phyloP scores from a whole-genome alignment of 2,888 invertebrate species.

The Diarsia rubi region DNA sequence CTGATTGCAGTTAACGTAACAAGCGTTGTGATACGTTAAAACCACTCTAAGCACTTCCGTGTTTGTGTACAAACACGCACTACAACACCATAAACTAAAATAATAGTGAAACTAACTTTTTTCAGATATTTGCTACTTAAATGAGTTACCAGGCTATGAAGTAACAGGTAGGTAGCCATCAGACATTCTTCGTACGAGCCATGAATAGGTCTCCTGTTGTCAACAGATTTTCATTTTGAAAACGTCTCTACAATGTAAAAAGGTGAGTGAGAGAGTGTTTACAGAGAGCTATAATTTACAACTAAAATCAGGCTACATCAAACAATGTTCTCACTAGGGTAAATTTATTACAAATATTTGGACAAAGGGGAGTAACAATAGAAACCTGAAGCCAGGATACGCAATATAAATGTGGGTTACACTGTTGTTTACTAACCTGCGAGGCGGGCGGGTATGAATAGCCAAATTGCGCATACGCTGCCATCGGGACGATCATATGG shows the following conservation, averaged over 20 bases:
- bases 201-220: not conserved
- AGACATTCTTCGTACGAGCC: slow-evolving; percentile 11
- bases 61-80: slow-evolving; percentile 27
- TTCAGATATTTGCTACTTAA: not conserved
- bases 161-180: slow-evolving; percentile 2
- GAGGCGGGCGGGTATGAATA: slow-evolving; percentile 97
- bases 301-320: not conserved
- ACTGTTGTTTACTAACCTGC: slow-evolving; percentile 92
- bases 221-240: not conserved
- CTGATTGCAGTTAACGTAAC: slow-evolving; percentile 28
- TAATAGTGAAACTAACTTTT: not conserved
- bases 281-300: not conserved
- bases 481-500: slow-evolving; percentile 91
- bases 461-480: slow-evolving; percentile 98
- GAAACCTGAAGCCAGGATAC: not conserved
- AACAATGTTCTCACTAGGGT: slow-evolving; percentile 14
- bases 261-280: slow-evolving; percentile 14
- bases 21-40: slow-evolving; percentile 7
- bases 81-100: slow-evolving; percentile 3
- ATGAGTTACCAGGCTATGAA: not conserved
- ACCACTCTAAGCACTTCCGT: slow-evolving; percentile 37
- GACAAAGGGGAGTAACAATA: slow-evolving; percentile 24
- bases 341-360: not conserved
- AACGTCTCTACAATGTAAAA: not conserved
- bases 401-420: slow-evolving; percentile 9